Evolutionary conservation across 2,888 invertebrate genomes (phyloP).

Genomic region (Microplitis manilae): DNA sequence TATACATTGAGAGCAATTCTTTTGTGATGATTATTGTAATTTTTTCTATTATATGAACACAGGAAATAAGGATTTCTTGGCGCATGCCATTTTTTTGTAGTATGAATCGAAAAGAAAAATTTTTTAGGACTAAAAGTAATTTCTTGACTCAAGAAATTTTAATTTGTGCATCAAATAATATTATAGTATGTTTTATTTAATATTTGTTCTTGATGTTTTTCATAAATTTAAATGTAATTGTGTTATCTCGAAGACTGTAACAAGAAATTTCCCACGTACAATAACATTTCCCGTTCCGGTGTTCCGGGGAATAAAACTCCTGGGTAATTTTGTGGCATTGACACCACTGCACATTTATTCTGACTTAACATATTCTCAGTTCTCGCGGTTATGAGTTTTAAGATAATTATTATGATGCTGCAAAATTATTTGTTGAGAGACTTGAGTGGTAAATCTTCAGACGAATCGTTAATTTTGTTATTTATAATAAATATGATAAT

Average conservation of each 20-base stretch:
- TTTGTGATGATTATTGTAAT: conserved; percentile 25
- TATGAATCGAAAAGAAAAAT: no score
- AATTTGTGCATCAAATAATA: conserved; percentile 9
- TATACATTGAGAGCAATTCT: neutral
- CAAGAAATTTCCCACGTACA: conserved; percentile 55
- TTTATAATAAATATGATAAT: conserved; percentile 31
- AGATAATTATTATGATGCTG: conserved; percentile 27
- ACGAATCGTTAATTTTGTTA: conserved; percentile 28
- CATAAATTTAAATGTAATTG: neutral
- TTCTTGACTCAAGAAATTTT: no score
- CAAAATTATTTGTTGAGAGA: neutral
- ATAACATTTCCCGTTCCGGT: conserved; percentile 57
- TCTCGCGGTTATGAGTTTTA: conserved; percentile 9
- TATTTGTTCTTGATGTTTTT: conserved; percentile 30
- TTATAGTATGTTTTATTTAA: conserved; percentile 11
- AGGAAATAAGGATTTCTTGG: no score
- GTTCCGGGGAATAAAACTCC: conserved; percentile 45
- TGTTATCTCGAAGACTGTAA: conserved; percentile 12
- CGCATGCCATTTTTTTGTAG: no score
- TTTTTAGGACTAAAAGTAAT: no score
- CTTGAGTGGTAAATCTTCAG: neutral
- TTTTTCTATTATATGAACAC: conserved; percentile 28
- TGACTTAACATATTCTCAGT: conserved; percentile 39
- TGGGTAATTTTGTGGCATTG: conserved; percentile 63
- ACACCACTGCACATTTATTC: conserved; percentile 53